Conservation (phyloP, 2,888 invertebrate species). For the Noctua fimbriata region DNA sequence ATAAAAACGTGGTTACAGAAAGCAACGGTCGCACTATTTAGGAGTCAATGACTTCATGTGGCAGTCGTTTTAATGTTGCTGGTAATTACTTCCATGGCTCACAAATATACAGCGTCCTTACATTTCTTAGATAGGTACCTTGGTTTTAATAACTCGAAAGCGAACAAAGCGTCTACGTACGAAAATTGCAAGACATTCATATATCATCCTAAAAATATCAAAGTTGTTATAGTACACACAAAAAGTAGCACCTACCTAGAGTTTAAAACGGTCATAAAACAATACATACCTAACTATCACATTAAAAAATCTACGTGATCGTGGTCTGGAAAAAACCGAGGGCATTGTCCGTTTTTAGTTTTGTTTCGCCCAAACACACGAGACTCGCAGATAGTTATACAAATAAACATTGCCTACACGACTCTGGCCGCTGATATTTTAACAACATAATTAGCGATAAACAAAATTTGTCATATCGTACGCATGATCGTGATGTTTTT, state of each 20-base stretch:
- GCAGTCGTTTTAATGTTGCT: slow-evolving; percentile 44
- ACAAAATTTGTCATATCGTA: slow-evolving; percentile 19
- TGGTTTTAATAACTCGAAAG: neutral
- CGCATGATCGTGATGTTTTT: slow-evolving; percentile 16
- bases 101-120: slow-evolving; percentile 10
- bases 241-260: slow-evolving; percentile 8
- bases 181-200: neutral
- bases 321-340: slow-evolving; percentile 82
- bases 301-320: slow-evolving; percentile 71
- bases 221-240: neutral
- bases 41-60: slow-evolving; percentile 77
- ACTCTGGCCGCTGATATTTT: slow-evolving; percentile 23
- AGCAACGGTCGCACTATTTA: slow-evolving; percentile 78
- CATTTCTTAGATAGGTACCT: neutral
- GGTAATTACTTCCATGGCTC: slow-evolving; percentile 45
- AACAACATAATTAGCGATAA: slow-evolving; percentile 22
- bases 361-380: slow-evolving; percentile 82
- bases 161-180: neutral
- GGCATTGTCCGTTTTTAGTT: slow-evolving; percentile 88
- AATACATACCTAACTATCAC: slow-evolving; percentile 42
- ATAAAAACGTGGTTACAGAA: slow-evolving; percentile 66
- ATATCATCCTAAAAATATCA: neutral
- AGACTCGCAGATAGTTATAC: slow-evolving; percentile 41
- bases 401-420: slow-evolving; percentile 43
- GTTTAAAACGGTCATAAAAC: slow-evolving; percentile 52